phyloP scores from a whole-genome alignment of 2,113 vertebrate species.

The Elachura formosa region DNA sequence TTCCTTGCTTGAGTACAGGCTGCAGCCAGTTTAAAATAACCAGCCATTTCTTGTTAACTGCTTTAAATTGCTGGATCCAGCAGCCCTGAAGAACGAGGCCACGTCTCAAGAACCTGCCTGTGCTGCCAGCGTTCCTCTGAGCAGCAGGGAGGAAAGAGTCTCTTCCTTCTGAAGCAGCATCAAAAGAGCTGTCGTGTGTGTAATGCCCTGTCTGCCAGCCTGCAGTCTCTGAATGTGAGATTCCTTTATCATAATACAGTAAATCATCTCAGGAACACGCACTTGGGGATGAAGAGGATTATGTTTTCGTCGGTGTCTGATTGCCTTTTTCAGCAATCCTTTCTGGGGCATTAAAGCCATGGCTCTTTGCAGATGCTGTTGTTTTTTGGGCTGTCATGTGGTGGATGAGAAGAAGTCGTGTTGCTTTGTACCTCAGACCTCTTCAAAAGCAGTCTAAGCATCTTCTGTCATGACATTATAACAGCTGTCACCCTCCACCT shows the following conservation, averaged over 20 bases:
- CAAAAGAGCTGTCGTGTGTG: neutral
- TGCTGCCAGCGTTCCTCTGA: neutral
- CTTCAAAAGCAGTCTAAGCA: neutral
- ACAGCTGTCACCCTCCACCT: neutral
- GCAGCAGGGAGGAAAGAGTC: neutral
- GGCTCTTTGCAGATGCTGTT: neutral
- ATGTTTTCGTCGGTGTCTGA: neutral
- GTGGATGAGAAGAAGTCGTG: neutral
- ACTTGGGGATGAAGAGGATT: neutral
- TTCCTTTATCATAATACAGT: neutral
- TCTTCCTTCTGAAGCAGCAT: neutral
- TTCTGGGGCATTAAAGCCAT: accelerated
- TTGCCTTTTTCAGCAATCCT: neutral
- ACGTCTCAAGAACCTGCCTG: neutral
- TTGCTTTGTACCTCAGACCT: neutral
- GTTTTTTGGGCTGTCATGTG: neutral
- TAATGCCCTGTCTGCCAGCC: neutral
- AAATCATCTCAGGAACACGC: neutral
- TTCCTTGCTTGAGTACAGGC: neutral
- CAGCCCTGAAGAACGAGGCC: neutral
- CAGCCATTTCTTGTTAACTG: neutral
- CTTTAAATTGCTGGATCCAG: neutral
- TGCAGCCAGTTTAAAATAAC: neutral
- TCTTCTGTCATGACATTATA: neutral
- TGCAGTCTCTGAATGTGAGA: neutral